These are phyloP conservation scores for Cuniculus paca DNA, from an alignment of 2,797 vertebrate genomes.

Conservation along the genomic window DNA sequence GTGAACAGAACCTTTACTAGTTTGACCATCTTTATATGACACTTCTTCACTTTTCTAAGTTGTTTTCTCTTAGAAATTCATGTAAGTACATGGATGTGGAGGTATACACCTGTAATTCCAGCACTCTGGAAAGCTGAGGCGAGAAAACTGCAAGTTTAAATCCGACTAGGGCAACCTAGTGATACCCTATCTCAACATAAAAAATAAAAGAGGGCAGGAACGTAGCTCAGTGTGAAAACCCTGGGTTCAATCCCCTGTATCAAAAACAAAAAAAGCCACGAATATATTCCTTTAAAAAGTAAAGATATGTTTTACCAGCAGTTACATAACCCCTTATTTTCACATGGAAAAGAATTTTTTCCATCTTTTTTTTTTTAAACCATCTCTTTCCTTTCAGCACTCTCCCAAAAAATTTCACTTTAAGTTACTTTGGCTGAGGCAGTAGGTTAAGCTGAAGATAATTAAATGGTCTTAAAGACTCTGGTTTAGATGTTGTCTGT, in stretches of 20 bases:
- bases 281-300: background rate
- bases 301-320: slow-evolving; percentile 35
- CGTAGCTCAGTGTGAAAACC: background rate
- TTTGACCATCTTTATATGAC: slow-evolving; percentile 45
- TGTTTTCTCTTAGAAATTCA: slow-evolving; percentile 25
- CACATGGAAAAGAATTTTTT: slow-evolving; percentile 5
- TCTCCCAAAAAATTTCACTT: slow-evolving; percentile 59
- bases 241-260: background rate
- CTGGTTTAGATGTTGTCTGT: slow-evolving; percentile 39
- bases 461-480: slow-evolving; percentile 59
- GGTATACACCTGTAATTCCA: background rate
- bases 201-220: background rate
- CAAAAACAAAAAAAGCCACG: background rate
- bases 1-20: background rate
- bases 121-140: background rate
- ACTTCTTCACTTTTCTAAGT: slow-evolving; percentile 45
- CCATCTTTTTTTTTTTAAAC: slow-evolving; percentile 33
- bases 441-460: slow-evolving; percentile 38
- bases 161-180: background rate
- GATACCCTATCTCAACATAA: background rate
- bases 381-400: slow-evolving; percentile 54
- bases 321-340: slow-evolving; percentile 65
- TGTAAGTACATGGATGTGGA: background rate
- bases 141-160: background rate
- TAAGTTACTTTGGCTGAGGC: slow-evolving; percentile 66